Evolutionary conservation across 2,888 invertebrate genomes (phyloP).

Genomic region (Patella ulyssiponensis): DNA sequence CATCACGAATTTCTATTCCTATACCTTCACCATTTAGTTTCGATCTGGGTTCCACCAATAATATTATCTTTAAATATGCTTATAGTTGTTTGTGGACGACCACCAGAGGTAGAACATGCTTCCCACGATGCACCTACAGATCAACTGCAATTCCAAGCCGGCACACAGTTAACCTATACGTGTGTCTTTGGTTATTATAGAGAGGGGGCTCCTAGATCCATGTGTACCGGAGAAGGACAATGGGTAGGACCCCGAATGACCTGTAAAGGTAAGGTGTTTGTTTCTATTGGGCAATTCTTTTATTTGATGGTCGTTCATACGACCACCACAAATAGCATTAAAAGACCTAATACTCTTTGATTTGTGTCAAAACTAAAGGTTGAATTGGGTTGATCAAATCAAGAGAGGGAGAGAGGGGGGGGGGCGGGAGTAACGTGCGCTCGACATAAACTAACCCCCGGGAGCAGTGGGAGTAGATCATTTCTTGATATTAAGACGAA

Average conservation of each 20-base stretch:
- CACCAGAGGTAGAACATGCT: slow-evolving; percentile 73
- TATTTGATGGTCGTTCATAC: background rate
- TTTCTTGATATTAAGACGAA: too few relatives aligned
- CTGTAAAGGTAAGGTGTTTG: slow-evolving; percentile 86
- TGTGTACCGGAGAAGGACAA: slow-evolving; percentile 88
- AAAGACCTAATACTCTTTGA: too few relatives aligned
- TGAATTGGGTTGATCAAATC: too few relatives aligned
- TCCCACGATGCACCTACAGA: slow-evolving; percentile 86
- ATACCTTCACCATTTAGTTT: background rate
- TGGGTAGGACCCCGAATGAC: slow-evolving; percentile 98
- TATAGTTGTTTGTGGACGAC: slow-evolving; percentile 72
- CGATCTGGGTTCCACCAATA: background rate
- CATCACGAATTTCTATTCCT: background rate
- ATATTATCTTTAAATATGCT: background rate
- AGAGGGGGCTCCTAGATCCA: slow-evolving; percentile 91
- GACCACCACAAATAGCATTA: too few relatives aligned
- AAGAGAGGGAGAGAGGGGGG: too few relatives aligned
- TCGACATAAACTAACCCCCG: too few relatives aligned
- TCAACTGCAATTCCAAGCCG: slow-evolving; percentile 90
- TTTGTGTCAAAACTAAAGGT: too few relatives aligned
- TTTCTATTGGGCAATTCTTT: too few relatives aligned
- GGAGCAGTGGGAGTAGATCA: too few relatives aligned
- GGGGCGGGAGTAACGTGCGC: too few relatives aligned
- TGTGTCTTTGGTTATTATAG: slow-evolving; percentile 95
- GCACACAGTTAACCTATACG: slow-evolving; percentile 91